These are phyloP conservation scores for Ornithoptera alexandrae DNA, from an alignment of 2,888 invertebrate genomes.

Conservation along the genomic window DNA sequence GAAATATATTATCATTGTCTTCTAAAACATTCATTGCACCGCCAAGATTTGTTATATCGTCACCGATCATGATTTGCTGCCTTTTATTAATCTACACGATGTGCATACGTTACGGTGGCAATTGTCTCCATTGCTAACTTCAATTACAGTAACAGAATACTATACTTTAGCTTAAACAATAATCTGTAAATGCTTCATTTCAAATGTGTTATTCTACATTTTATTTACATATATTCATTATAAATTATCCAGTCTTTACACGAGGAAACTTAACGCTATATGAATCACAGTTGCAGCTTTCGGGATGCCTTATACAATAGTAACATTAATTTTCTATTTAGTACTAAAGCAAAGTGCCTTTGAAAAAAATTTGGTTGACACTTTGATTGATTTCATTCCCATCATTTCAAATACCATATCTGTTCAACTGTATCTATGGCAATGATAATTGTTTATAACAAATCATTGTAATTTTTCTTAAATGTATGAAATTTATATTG, in stretches of 20 bases:
- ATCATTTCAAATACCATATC: not conserved
- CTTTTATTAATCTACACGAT: constrained; percentile 10
- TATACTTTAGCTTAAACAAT: constrained; percentile 7
- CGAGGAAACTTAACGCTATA: not conserved
- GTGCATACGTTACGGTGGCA: constrained; percentile 11
- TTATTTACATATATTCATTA: not conserved
- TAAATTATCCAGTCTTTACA: not conserved
- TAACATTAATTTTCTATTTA: not conserved
- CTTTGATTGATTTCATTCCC: not conserved
- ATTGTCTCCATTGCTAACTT: constrained; percentile 5
- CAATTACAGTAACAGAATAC: constrained; percentile 1
- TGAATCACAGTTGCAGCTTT: not conserved
- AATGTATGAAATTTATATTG: too few relatives aligned
- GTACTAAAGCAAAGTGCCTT: not conserved
- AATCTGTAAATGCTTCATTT: constrained; percentile 11
- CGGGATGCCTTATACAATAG: not conserved
- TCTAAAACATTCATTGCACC: constrained; percentile 51
- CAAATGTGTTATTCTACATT: constrained; percentile 12
- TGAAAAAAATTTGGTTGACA: not conserved
- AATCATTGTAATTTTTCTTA: not conserved
- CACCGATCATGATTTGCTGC: constrained; percentile 46
- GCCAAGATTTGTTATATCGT: constrained; percentile 40
- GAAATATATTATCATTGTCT: constrained; percentile 48
- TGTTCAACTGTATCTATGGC: not conserved
- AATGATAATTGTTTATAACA: not conserved